Percentiles rank a stretch among this genome's conserved stretches.
Evolutionary conservation across 2,888 invertebrate species (phyloP).

Genomic region (Metallyticus violacea): DNA sequence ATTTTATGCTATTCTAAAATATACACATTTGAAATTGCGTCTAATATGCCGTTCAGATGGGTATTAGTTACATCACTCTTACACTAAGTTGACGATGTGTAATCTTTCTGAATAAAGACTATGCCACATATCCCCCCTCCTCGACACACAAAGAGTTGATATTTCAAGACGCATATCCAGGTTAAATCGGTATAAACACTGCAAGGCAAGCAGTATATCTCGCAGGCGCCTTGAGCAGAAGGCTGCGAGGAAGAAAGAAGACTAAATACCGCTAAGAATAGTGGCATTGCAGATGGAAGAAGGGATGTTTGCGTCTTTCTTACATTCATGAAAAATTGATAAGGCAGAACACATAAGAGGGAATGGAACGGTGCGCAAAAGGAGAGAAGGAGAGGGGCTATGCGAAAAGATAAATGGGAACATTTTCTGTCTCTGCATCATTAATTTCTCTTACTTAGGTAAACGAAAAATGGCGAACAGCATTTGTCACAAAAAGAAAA

Average conservation of each 20-base stretch:
- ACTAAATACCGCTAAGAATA: conserved; percentile 5
- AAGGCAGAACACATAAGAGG: background rate
- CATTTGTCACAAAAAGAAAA: conserved; percentile 12
- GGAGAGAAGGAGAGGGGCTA: background rate
- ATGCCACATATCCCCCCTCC: background rate
- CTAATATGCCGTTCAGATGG: no score
- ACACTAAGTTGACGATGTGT: no score
- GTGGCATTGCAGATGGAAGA: background rate
- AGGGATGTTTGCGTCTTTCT: conserved; percentile 6
- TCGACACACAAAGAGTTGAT: background rate
- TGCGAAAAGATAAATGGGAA: conserved; percentile 9
- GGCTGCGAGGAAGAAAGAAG: background rate
- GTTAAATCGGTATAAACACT: background rate
- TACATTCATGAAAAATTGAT: conserved; percentile 16
- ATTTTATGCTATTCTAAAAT: no score
- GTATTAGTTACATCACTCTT: no score
- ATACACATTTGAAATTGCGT: no score
- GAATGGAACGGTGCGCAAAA: background rate
- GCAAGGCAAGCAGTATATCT: background rate
- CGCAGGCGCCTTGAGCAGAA: background rate
- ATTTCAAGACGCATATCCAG: background rate
- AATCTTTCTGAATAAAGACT: background rate
- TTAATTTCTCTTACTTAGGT: conserved; percentile 19
- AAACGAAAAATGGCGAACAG: conserved; percentile 13
- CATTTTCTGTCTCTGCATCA: conserved; percentile 13